Base-by-base conservation (phyloP, 2,113 vertebrate genomes). In the Smithornis capensis region DNA sequence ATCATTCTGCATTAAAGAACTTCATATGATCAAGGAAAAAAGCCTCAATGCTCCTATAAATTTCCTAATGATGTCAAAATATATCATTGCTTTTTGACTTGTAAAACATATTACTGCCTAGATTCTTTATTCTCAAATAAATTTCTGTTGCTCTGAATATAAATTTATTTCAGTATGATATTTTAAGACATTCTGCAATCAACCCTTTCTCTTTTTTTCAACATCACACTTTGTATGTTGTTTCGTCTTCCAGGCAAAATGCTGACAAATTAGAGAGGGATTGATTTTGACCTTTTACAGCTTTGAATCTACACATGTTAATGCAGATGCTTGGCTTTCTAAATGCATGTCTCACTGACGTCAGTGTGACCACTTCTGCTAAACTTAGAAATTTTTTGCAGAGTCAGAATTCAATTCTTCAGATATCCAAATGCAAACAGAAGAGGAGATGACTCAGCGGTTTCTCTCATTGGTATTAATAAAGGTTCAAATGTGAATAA, bases 241-340 rank as follows among this genome's bases (percentile, higher is more conserved):
- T 75, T 88, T 83, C 57, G 11, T 7, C 22, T 77, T 24, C 17
- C 50, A 75, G 44, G 29, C 49, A 91, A 87, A 89, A 84, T 37
- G 13, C 17, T 82, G 33, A 71, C 10, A 74, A 81, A 89, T 71
- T 84, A 78, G 29, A 83, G 29, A n/a, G 21, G 35, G 42, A 84
- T 50, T 74, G 44, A 47, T 84, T 92, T 85, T 84, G 77, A 91
- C 64, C 56, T 84, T 95, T 94, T 85, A 31, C n/a, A 62, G 25
- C n/a, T 85, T 83, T 71, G 67, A 84, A 79, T 69, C 25, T 71
- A 47, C 35, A 89, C 50, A 65, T 62, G 6, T 53, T 89, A 50
- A 40, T 57, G 49, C 10, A 77, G 31, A 40, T 80, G 15, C 11
- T 87, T 82, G 19, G 28, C 25, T 90, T 87, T 57, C 31, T 25